These are phyloP conservation scores for Listronotus oregonensis DNA, from an alignment of 1,140 invertebrate species.

Conservation along the genomic window DNA sequence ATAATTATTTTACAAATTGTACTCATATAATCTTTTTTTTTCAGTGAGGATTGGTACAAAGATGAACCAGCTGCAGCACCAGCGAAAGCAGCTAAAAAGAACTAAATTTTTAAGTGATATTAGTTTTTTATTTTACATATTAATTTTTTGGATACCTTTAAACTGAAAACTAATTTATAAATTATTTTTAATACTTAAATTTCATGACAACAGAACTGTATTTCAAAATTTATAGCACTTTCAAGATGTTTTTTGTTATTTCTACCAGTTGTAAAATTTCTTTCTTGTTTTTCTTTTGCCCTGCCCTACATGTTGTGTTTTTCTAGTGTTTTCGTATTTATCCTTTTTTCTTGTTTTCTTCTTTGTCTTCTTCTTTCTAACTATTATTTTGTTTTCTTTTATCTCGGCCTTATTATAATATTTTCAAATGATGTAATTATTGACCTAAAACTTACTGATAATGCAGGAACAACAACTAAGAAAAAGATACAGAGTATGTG, in stretches of 20 bases:
- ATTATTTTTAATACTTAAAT: slow-evolving; percentile 10
- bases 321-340: no score
- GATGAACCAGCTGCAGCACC: slow-evolving; percentile 59
- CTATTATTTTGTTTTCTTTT: no score
- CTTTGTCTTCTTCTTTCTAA: no score
- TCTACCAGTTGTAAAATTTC: no score
- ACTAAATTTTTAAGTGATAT: slow-evolving; percentile 27
- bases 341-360: no score
- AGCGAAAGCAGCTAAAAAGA: slow-evolving; percentile 49
- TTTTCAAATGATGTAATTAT: no score
- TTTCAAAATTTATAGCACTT: slow-evolving; percentile 1
- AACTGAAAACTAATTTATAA: neutral
- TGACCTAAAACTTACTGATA: neutral
- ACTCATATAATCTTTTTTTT: slow-evolving; percentile 58
- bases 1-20: no score
- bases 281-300: no score
- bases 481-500: slow-evolving; percentile 1
- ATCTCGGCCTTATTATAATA: no score
- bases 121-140: slow-evolving; percentile 10
- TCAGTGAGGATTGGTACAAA: slow-evolving; percentile 86
- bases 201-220: neutral
- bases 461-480: neutral
- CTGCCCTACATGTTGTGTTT: no score
- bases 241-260: no score
- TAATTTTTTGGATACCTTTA: neutral